Base-by-base conservation (phyloP, 2,113 vertebrate species). In the Notothenia coriiceps region DNA sequence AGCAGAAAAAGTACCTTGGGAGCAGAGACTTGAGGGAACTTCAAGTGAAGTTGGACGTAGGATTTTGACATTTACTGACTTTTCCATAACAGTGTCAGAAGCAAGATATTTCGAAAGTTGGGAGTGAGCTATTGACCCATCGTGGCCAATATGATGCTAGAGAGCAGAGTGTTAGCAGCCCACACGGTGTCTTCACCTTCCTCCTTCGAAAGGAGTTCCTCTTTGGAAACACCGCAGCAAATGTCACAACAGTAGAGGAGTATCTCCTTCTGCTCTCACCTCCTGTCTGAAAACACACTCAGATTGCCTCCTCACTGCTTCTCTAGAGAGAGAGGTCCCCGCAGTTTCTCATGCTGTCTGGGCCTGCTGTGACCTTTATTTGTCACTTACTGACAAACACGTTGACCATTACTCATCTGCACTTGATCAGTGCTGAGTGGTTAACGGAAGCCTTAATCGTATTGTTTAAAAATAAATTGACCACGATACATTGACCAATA, bases 201-300 rank as follows among this genome's bases (percentile, higher is more conserved):
- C 72, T 85, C 52, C 74, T 89, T 35, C 80, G 33, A 80, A 78
- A 85, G 66, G 79, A 87, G 78, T 87, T 89, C 87, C 83, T 71
- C 47, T 56, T 61, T 79, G 82, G 77, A 89, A 88, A 76, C 66
- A 11, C 59, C 74, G 47, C 77, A 61, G 63, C 15, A 51, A 47
- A n/a, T 88, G 88, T 89, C 80, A 71, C 83, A 92, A 81, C 55
- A 56, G 66, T 55, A 54, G 35, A 69, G 46, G 60, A 63, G 60
- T 74, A n/a, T 85, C 71, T 76, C 56, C 33, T 67, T 72, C 73
- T 74, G 60, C 61, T 75, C 20, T 15, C 40, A 43, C 51, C 69
- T 87, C 56, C 61, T 60, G n/a, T 85, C 56, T 82, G 74, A 68
- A 66, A 50, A 9, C 78, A 66, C 65, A 15, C 51, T 82, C 65